These are phyloP conservation scores for Phania funesta DNA, from an alignment of 2,888 invertebrate genomes.

Conservation along the genomic window DNA sequence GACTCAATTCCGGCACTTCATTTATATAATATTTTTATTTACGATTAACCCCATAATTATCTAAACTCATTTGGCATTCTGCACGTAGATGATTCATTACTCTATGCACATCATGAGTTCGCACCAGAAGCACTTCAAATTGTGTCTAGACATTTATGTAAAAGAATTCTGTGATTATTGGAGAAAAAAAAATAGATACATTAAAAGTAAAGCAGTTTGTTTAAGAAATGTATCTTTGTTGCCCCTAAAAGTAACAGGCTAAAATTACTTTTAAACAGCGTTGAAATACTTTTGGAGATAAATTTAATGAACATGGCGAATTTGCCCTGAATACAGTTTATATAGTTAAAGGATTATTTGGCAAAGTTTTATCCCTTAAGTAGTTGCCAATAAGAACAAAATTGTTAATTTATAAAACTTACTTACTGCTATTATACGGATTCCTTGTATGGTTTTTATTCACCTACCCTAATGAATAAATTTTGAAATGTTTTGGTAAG, in stretches of 20 bases:
- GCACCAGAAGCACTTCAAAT: not conserved
- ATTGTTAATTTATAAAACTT: not conserved
- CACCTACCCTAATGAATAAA: not conserved
- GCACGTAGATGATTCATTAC: not conserved
- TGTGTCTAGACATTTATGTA: not conserved
- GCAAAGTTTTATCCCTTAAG: not conserved
- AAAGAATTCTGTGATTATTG: not conserved
- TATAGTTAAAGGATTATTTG: not conserved
- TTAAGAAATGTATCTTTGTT: not conserved
- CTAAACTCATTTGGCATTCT: not conserved
- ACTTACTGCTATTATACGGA: not conserved
- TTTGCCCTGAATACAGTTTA: not conserved
- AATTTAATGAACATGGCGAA: not conserved
- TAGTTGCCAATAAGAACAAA: not conserved
- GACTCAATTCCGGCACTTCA: not conserved
- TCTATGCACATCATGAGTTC: not conserved
- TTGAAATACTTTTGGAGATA: not conserved
- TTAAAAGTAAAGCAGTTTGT: not conserved
- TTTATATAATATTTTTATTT: not conserved
- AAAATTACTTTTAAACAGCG: no score
- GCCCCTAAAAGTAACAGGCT: not conserved
- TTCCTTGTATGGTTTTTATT: not conserved
- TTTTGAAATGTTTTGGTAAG: not conserved
- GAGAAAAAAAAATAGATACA: not conserved
- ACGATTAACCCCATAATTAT: not conserved